Evolutionary conservation across 2,888 invertebrate species (phyloP).

Genomic region (Acleris laterana): DNA sequence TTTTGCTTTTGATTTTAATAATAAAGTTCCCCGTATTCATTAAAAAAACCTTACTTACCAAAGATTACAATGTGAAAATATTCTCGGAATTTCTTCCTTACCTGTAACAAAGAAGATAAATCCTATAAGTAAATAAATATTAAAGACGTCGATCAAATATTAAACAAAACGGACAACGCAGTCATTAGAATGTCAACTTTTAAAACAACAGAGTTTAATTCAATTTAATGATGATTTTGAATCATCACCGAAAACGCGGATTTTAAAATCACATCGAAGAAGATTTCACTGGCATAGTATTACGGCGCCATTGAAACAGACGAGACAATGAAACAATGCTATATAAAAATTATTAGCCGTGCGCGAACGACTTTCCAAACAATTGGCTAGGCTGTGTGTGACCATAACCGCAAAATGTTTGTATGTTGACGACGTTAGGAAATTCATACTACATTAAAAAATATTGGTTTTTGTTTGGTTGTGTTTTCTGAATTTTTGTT

Average conservation of each 20-base stretch:
- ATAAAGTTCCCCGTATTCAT: too few relatives aligned
- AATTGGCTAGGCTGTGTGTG: constrained; percentile 45
- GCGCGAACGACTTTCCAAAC: constrained; percentile 57
- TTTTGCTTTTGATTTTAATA: too few relatives aligned
- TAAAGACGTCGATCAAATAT: neutral
- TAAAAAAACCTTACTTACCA: too few relatives aligned
- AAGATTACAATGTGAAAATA: neutral
- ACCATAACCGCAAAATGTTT: constrained; percentile 1
- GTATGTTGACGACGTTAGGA: neutral
- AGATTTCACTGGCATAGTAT: constrained; percentile 45
- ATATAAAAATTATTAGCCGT: constrained; percentile 62
- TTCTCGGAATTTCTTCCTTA: constrained; percentile 5
- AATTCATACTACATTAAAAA: neutral
- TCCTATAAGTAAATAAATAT: neutral
- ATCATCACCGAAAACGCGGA: constrained; percentile 2
- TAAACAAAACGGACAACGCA: too few relatives aligned
- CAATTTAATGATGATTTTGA: neutral
- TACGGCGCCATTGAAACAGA: constrained; percentile 51
- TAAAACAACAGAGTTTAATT: too few relatives aligned
- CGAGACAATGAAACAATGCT: constrained; percentile 64
- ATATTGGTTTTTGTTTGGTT: too few relatives aligned
- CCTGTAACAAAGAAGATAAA: constrained; percentile 30
- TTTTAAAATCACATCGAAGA: constrained; percentile 13
- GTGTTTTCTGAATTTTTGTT: too few relatives aligned
- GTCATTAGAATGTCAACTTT: too few relatives aligned